Evolutionary conservation across 2,888 invertebrate species (phyloP).

Genomic region (Oligia latruncula): DNA sequence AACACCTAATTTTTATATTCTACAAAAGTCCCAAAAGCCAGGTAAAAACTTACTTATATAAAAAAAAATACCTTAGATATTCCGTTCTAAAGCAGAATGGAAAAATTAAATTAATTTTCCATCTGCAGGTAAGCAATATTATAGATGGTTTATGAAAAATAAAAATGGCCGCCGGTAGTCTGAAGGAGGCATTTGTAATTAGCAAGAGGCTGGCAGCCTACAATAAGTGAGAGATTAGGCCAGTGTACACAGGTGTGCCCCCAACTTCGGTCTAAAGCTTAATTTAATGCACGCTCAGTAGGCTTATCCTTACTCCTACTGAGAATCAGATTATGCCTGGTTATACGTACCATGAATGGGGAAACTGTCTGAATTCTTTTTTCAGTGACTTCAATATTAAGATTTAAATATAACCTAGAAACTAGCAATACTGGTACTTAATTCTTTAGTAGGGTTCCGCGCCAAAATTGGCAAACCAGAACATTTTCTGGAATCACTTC

Average conservation of each 20-base stretch:
- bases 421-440: background rate
- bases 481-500: background rate
- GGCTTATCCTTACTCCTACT: slow-evolving; percentile 14
- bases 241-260: slow-evolving; percentile 69
- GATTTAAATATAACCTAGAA: background rate
- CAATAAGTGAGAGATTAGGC: slow-evolving; percentile 69
- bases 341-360: slow-evolving; percentile 5
- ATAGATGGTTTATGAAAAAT: background rate
- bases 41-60: background rate
- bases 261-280: slow-evolving; percentile 58
- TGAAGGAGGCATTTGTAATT: slow-evolving; percentile 48
- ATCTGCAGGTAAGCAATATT: slow-evolving; percentile 5
- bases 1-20: background rate
- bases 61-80: background rate
- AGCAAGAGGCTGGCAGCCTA: slow-evolving; percentile 34
- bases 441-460: background rate
- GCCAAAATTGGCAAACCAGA: background rate
- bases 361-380: background rate
- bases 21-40: background rate
- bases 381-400: background rate
- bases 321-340: slow-evolving; percentile 28
- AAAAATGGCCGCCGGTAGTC: background rate
- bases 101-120: slow-evolving; percentile 1
- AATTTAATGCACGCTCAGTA: slow-evolving; percentile 68
- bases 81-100: background rate